These are phyloP conservation scores for Axis porcinus DNA, from an alignment of 2,113 vertebrate genomes.

Conservation along the genomic window DNA sequence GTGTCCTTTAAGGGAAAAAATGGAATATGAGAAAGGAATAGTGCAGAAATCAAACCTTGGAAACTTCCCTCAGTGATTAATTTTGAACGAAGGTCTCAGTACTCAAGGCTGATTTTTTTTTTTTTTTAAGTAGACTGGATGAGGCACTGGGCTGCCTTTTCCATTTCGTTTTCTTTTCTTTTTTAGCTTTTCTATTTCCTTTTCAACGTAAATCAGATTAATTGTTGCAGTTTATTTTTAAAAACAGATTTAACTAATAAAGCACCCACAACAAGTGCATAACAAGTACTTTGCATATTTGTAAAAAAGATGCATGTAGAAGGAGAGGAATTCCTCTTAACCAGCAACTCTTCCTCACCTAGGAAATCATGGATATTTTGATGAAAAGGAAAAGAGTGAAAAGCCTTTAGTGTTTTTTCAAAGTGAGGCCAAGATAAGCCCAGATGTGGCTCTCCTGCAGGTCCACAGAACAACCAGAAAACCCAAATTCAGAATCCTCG, in stretches of 20 bases:
- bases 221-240: not conserved
- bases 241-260: not conserved
- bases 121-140: not conserved
- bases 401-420: not conserved
- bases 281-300: not conserved
- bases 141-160: not conserved
- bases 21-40: not conserved
- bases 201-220: slow-evolving; percentile 18
- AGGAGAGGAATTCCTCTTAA: not conserved
- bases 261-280: not conserved
- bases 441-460: accelerated
- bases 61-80: not conserved
- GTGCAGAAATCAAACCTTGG: not conserved
- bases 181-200: not conserved
- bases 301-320: not conserved
- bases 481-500: not conserved
- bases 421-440: not conserved
- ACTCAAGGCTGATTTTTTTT: not conserved
- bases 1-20: not conserved
- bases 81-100: not conserved
- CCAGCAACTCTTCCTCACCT: not conserved
- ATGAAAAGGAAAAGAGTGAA: not conserved
- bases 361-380: not conserved
- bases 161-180: not conserved
- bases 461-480: not conserved